These are phyloP conservation scores for Netelia melanura DNA, from an alignment of 2,888 invertebrate species.

Conservation along the genomic window DNA sequence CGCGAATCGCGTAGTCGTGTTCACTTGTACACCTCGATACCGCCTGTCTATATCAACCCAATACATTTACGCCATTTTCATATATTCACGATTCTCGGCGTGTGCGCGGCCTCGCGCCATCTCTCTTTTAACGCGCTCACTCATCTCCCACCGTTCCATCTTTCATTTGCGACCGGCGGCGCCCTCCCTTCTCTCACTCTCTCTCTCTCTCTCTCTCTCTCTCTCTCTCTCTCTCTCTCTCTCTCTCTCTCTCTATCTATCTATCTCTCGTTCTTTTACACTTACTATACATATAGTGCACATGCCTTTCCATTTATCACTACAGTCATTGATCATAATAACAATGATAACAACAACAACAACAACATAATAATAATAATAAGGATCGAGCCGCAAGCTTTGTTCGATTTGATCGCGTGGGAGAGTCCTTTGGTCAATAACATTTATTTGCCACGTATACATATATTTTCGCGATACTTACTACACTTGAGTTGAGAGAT, in stretches of 20 bases:
- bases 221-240: too few species aligned
- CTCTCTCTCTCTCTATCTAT: too few species aligned
- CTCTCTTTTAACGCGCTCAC: neutral
- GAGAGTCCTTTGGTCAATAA: neutral
- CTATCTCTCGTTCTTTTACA: neutral
- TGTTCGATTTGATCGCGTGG: neutral
- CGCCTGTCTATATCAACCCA: neutral
- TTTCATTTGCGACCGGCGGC: neutral
- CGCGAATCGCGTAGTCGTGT: too few species aligned
- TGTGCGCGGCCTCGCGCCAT: constrained; percentile 9
- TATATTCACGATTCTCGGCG: neutral
- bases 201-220: neutral
- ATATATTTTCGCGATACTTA: constrained; percentile 16
- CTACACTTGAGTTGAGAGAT: neutral
- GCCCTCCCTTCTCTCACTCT: neutral
- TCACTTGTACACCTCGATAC: neutral
- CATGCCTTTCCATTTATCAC: neutral
- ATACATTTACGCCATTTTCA: too few species aligned
- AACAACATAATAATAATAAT: neutral
- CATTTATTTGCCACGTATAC: neutral
- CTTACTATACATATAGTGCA: neutral
- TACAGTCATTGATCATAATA: neutral
- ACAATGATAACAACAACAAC: neutral
- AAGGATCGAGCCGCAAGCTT: neutral
- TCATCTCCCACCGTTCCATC: neutral